Conservation (phyloP, 2,113 vertebrate genomes). For the Sceloporus undulatus region DNA sequence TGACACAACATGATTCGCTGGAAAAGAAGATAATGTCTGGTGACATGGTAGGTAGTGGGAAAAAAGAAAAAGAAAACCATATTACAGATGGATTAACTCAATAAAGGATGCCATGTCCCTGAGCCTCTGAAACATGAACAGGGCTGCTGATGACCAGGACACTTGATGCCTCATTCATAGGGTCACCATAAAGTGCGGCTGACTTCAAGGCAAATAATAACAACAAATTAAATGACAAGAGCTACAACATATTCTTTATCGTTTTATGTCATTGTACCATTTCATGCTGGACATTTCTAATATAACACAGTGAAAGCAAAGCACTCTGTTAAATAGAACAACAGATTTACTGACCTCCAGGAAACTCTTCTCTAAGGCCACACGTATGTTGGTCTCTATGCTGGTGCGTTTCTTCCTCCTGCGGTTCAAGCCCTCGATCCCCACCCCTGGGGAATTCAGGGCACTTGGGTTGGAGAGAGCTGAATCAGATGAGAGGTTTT, state of each 20-base stretch:
- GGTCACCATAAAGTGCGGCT: no score
- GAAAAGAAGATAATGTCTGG: no score
- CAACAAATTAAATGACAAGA: not conserved
- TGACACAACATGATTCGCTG: no score
- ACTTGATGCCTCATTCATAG: no score
- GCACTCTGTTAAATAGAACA: not conserved
- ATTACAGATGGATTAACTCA: no score
- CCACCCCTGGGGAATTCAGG: slow-evolving; percentile 93
- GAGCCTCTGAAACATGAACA: no score
- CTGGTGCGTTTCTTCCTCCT: slow-evolving; percentile 99
- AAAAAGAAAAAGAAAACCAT: no score
- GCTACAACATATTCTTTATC: not conserved
- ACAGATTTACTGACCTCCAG: slow-evolving; percentile 87
- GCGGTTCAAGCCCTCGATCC: slow-evolving; percentile 96
- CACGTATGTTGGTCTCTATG: slow-evolving; percentile 99
- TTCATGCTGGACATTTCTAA: not conserved
- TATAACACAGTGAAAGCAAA: not conserved
- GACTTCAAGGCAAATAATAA: no score
- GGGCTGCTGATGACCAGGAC: no score
- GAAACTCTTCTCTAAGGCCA: slow-evolving; percentile 99
- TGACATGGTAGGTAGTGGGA: no score
- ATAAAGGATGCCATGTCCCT: no score
- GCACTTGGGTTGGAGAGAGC: slow-evolving; percentile 94
- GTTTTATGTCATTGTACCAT: not conserved
- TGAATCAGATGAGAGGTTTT: slow-evolving; percentile 97